Base-by-base conservation (phyloP, 2,888 invertebrate species). In the Ichneumoninae sp. region DNA sequence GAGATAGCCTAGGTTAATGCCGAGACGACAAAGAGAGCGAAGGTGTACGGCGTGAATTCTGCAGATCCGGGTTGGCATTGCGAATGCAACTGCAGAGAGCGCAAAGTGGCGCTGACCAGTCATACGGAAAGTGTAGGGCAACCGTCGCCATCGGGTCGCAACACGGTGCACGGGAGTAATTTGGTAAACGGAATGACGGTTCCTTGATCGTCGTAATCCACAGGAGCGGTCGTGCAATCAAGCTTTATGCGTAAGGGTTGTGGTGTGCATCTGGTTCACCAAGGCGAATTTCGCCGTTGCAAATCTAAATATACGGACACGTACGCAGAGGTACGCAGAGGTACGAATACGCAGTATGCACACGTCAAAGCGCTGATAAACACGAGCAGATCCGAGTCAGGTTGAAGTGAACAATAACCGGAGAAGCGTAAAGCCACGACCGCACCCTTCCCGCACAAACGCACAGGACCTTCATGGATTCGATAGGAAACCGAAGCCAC, bases 161-260 rank as follows among this genome's bases (percentile, higher is more conserved):
- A 22, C 13, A 26, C 71, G 50, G 40, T 76, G 76, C 5, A 66
- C 44, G 44, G 13, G 54, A n/a, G 73, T 87, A 85, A 86, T 86
- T 47, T 85, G 83, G 81, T 83, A 86, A 86, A 86, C 71, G 78
- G 76, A 81, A 87, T 84, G 71, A 78, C 80, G 83, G 78, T 82
- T 57, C 83, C 83, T 83, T 83, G 81, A 83, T 81, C 81, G 81
- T 83, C 84, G 83, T 81, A 87, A 87, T 85, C 86, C 83, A 81
- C 26, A 71, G 75, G 80, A 83, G 71, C 73, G 70, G 85, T 87
- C 81, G 77, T 73, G 76, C 86, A 86, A 86, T 85, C 87, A 83
- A 86, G 85, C 81, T 81, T 63, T 54, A 82, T 71, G 83, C 80
- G 81, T 81, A 73, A 76, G 77, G 77, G 60, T n/a, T 73, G 74